Evolutionary conservation across 2,888 invertebrate genomes (phyloP), one percentile per base, ranked within the genome.

Genomic region (Pedicia rivosa): DNA sequence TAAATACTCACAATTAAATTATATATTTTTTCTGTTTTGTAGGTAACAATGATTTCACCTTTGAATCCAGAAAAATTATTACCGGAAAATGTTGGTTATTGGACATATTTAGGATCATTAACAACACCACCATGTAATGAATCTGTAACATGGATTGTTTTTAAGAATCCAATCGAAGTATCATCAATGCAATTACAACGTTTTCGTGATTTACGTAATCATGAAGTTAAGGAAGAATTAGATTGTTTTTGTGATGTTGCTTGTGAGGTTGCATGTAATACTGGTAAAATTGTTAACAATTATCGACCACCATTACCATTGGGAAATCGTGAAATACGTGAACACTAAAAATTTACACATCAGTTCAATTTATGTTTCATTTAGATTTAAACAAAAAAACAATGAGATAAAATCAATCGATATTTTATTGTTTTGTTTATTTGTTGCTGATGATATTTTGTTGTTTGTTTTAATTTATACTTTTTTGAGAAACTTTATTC

Each of bases 71-170:
- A 70, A 38, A 68, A 72, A 50, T 67, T 91, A 42, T 65, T 91
- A 46, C 91, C 91, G 26, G 62, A 72, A 61, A 68, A 68, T 51
- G 67, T 67, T 40, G 73, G 78, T 22, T 94, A 88, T 61, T 94
- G 88, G 86, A 92, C 91, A 2, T 94, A 94, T 58, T 75, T 79
- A 41, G 94, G 94, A 20, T 73, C 92, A 65, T 64, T 94, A 47
- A 94, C 92, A 37, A 94, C 94, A 1, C 92, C 92, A 5, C 94
- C 94, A 14, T 87, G 82, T 64, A 80, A 78, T 4, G 94, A 94
- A 61, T 87, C 83, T 47, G 94, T 94, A 42, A 84, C 80, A 42
- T 94, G 92, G 92, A 84, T 92, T 48, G 74, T 94, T 5, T 88
- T 92, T 61, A 82, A 87, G 53, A 76, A 86, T 37, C 81, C 84